Percentiles rank a stretch among this genome's conserved stretches.
phyloP scores from a whole-genome alignment of 30 jellyfish, hydroid and myxozoan species.

The Hydractinia echinata region DNA sequence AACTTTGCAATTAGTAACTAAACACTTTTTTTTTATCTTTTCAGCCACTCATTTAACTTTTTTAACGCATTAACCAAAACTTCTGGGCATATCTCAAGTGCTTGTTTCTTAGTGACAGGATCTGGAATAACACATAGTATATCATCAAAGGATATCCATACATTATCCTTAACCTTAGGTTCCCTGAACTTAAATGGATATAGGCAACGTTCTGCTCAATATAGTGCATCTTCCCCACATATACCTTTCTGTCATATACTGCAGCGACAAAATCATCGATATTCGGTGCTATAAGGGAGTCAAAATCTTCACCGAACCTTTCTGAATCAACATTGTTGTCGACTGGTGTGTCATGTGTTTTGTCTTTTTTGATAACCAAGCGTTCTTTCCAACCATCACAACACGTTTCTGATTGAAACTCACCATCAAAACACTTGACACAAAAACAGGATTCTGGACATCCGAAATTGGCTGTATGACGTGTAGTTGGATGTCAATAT shows the following conservation, averaged over 20 bases:
- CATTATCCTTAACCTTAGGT: constrained; percentile 6
- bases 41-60: too few relatives aligned
- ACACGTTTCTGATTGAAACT: constrained; percentile 10
- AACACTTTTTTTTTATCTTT: too few relatives aligned
- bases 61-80: neutral
- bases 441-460: neutral
- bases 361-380: neutral
- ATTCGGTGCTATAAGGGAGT: neutral
- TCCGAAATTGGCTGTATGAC: too few relatives aligned
- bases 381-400: constrained; percentile 14
- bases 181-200: constrained; percentile 17
- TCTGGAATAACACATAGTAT: constrained; percentile 7
- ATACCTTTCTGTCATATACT: constrained; percentile 8
- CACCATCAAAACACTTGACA: neutral
- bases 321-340: too few relatives aligned
- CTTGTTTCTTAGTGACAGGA: neutral
- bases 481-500: too few relatives aligned
- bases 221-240: constrained; percentile 11
- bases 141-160: constrained; percentile 16
- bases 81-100: constrained; percentile 24
- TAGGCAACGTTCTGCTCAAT: neutral
- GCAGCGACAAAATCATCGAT: constrained; percentile 12
- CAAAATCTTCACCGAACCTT: too few relatives aligned
- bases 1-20: too few relatives aligned
- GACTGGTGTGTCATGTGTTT: too few relatives aligned